Conservation (phyloP, 2,797 vertebrate species). For the Hippocampus kuda region DNA sequence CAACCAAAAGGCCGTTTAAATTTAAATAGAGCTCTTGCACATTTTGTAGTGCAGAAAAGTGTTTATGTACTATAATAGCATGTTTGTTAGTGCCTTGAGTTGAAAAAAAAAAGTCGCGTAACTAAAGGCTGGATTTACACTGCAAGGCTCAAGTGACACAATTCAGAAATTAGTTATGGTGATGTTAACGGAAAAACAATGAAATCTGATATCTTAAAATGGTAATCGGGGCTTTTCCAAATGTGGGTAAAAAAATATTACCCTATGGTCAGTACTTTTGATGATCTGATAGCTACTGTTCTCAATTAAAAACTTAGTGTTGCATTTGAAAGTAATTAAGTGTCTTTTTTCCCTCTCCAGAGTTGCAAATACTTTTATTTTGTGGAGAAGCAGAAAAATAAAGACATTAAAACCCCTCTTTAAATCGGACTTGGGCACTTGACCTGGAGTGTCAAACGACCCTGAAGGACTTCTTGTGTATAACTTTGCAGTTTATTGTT, state of each 20-base stretch:
- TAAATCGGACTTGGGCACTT: background rate
- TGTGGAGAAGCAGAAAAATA: too few relatives aligned
- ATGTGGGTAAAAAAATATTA: background rate
- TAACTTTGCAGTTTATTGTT: background rate
- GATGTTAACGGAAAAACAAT: background rate
- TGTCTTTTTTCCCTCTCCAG: too few relatives aligned
- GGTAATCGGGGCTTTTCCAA: background rate
- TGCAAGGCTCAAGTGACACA: background rate
- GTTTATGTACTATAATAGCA: background rate
- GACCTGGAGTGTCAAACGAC: background rate
- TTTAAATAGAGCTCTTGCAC: background rate
- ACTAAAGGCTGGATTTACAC: background rate
- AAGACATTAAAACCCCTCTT: background rate
- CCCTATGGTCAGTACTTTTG: too few relatives aligned
- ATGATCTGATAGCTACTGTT: too few relatives aligned
- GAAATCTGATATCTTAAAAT: background rate
- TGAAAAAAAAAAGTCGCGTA: background rate
- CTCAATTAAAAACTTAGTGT: too few relatives aligned
- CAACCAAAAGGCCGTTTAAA: background rate
- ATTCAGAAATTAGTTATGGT: background rate
- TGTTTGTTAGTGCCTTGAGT: background rate
- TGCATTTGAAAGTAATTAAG: too few relatives aligned
- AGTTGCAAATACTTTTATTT: too few relatives aligned
- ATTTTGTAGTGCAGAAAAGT: background rate
- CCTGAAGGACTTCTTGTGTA: background rate